phyloP scores from a whole-genome alignment of 2,888 invertebrate species.

The Dromius quadrimaculatus region DNA sequence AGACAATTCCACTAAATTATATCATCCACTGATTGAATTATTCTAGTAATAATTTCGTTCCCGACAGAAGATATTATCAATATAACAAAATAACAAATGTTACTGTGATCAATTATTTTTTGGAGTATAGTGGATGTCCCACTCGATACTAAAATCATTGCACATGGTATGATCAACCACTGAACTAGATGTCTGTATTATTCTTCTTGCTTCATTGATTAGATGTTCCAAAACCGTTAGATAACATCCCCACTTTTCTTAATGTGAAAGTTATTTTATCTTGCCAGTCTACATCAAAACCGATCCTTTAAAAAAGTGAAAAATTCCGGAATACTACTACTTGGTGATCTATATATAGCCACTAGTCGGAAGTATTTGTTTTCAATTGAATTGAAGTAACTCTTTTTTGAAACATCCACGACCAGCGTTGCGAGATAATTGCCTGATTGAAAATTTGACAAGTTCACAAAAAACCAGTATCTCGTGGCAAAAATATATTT shows the following conservation, averaged over 20 bases:
- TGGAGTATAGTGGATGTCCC: background rate
- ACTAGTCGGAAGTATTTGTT: too few relatives aligned
- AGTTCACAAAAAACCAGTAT: too few relatives aligned
- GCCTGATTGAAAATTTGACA: too few relatives aligned
- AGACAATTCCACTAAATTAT: background rate
- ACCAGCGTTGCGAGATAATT: too few relatives aligned
- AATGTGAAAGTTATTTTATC: background rate
- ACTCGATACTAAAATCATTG: slow-evolving; percentile 8
- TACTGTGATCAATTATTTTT: slow-evolving; percentile 6
- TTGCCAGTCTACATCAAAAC: slow-evolving; percentile 5
- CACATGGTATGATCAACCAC: background rate
- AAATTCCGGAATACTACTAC: slow-evolving; percentile 4
- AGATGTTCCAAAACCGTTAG: slow-evolving; percentile 1
- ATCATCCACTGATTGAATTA: background rate
- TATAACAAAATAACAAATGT: background rate
- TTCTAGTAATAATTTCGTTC: background rate
- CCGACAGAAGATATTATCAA: background rate
- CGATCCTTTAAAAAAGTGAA: background rate
- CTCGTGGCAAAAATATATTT: too few relatives aligned
- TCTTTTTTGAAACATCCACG: too few relatives aligned
- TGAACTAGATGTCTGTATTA: background rate
- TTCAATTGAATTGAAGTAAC: too few relatives aligned
- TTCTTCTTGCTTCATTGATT: background rate
- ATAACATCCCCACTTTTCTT: background rate
- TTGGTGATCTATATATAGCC: slow-evolving; percentile 12